Base-by-base conservation (phyloP, 2,888 invertebrate species). In the Criorhina ranunculi region DNA sequence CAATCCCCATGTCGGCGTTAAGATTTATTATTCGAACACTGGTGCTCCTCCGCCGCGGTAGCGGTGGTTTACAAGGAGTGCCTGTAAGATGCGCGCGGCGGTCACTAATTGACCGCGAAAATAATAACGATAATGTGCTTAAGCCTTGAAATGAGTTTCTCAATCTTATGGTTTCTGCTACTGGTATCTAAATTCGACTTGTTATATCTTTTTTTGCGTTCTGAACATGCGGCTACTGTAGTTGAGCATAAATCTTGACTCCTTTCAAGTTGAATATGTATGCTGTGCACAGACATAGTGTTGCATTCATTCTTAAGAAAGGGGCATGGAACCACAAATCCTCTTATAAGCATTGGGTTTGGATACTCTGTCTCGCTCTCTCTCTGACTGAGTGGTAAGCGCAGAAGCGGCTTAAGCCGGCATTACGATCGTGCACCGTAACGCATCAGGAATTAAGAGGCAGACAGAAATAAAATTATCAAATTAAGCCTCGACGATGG, bases 51-150 rank as follows among this genome's bases (percentile, higher is more conserved):
- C 59, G 37, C 17, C 15, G 42, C 66, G 49, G 51, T 51, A 31
- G 70, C 49, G 42, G 35, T 24, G 8, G 42, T 11, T n/a, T 4
- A 7, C n/a, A 29, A 24, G 24, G 2, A 24, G 42, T 35, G 46
- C 44, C 55, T 19, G 59, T 44, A 42, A 66, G 69, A 69, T 76
- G 75, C 64, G 79, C 85, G 57, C 79, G 85, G 57, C 79, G 85
- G 79, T 80, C 75, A 80, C 85, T 85, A 85, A 85, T 85, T 85
- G 85, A 85, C 85, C 85, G 85, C 80, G 85, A 85, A 85, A 85
- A 85, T 85, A 85, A 79, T 85, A 85, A 85, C 70, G 80, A 80
- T 80, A 85, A 85, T 85, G 75, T 76, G 80, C 80, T 85, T 80
- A 85, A 85, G 70, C 80, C 85, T 85, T 80, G 85, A 85, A 85